Evolutionary conservation across 2,888 invertebrate species (phyloP), one percentile per base, ranked within the genome.

Genomic region (Watsonalla binaria): DNA sequence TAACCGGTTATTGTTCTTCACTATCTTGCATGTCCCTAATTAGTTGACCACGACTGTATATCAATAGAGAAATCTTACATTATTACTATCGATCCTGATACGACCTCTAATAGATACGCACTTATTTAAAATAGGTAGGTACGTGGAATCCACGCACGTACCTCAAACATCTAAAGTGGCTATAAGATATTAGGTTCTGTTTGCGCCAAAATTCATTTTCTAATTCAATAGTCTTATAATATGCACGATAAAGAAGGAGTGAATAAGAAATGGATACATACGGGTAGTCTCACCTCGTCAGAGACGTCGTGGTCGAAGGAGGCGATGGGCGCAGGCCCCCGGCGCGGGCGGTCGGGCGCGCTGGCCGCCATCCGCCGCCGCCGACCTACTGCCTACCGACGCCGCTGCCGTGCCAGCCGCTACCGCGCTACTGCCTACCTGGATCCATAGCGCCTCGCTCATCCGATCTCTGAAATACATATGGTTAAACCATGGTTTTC

Each of bases 261-360:
- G 60, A 67, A 58, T 66, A 56, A 62, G 61, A 65, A 57, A 61
- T 55, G 63, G 89, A 91, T 92, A 92, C 92, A 86, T 92, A 92
- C 92, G 81, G 92, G 89, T 47, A 65, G 75, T 56, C 82, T 80
- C 80, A 95, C 93, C 92, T 96, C 96, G 90, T 96, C 96, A 76
- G 95, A 95, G 83, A 94, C 93, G 92, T 96, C 96, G 86, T 89
- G 89, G 92, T 97, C 97, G 91, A 97, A 96, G 75, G 97, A 97
- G 82, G 97, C 97, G 87, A 97, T 96, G 80, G 97, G 97, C 77
- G 97, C 97, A 80, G 97, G 96, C 81, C 97, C 97, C 92, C 96
- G 95, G 86, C 96, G 95, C 92, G 94, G 93, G 91, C 84, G 81
- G 79, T 65, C 76, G 66, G 76, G 66, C 67, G 66, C 80, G 70